Conservation (phyloP, 2,113 vertebrate species). For the Anser brachyrhynchus region DNA sequence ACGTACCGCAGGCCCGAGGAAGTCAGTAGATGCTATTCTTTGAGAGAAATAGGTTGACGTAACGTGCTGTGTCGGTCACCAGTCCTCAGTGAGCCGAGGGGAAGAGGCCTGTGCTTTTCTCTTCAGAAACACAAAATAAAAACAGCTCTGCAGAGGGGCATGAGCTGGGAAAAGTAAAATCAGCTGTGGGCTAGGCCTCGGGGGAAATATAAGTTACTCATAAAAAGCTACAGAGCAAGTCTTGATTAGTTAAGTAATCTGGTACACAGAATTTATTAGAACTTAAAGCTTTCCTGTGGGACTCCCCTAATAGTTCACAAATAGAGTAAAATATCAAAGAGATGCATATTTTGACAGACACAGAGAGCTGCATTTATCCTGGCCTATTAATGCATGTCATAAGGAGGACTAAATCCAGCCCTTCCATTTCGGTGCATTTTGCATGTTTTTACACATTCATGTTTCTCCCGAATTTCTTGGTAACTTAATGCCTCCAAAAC, state of each 20-base stretch:
- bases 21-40: background rate
- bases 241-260: constrained; percentile 58
- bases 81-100: background rate
- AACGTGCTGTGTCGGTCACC: background rate
- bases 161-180: constrained; percentile 25
- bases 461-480: constrained; percentile 48
- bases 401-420: background rate
- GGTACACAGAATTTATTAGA: constrained; percentile 54
- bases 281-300: constrained; percentile 42
- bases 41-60: background rate
- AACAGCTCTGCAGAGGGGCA: background rate
- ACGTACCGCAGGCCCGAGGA: background rate
- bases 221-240: constrained; percentile 56
- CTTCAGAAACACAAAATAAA: constrained; percentile 4
- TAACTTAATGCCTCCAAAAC: background rate
- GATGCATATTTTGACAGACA: background rate
- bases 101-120: background rate
- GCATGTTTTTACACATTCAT: background rate
- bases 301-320: constrained; percentile 29
- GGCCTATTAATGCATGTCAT: background rate
- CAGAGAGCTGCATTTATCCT: background rate
- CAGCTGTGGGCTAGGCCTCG: background rate
- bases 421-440: background rate
- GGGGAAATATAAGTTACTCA: constrained; percentile 33
- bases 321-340: background rate